Evolutionary conservation across 2,888 invertebrate genomes (phyloP).

Genomic region (Sinopyrophorus schimmeli): DNA sequence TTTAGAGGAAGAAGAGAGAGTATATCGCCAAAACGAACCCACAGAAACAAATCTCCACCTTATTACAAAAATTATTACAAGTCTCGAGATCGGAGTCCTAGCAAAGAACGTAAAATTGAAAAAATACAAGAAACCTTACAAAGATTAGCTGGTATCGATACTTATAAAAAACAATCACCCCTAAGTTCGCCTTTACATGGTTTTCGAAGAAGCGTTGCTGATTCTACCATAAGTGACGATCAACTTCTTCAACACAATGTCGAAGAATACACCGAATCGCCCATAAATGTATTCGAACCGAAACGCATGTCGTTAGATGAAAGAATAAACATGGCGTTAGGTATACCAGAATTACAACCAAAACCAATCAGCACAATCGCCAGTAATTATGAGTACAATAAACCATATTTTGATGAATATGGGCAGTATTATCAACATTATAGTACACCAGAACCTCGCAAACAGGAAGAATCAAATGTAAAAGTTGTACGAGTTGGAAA

Average conservation of each 20-base stretch:
- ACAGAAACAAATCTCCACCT: constrained; percentile 6
- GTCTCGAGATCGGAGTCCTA: constrained; percentile 20
- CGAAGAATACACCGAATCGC: constrained; percentile 43
- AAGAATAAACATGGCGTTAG: constrained; percentile 63
- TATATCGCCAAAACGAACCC: constrained; percentile 7
- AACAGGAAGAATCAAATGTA: constrained; percentile 14
- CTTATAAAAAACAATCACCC: constrained; percentile 38
- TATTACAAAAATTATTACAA: too few species aligned
- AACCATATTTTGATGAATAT: constrained; percentile 27
- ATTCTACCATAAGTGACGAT: constrained; percentile 61
- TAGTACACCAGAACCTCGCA: not conserved
- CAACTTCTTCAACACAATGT: constrained; percentile 47
- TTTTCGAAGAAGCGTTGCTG: constrained; percentile 57
- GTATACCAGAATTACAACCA: constrained; percentile 55
- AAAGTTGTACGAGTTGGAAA: constrained; percentile 60
- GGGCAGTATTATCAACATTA: constrained; percentile 18
- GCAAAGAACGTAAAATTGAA: constrained; percentile 17
- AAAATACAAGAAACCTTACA: constrained; percentile 32
- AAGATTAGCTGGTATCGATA: constrained; percentile 33
- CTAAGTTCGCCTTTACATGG: constrained; percentile 50
- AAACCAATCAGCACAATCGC: constrained; percentile 32
- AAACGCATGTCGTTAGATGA: constrained; percentile 64
- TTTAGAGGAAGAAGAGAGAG: too few species aligned
- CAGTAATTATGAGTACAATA: constrained; percentile 23
- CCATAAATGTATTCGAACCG: constrained; percentile 45